phyloP scores from a whole-genome alignment of 2,113 vertebrate species.

The Silurus glanis region DNA sequence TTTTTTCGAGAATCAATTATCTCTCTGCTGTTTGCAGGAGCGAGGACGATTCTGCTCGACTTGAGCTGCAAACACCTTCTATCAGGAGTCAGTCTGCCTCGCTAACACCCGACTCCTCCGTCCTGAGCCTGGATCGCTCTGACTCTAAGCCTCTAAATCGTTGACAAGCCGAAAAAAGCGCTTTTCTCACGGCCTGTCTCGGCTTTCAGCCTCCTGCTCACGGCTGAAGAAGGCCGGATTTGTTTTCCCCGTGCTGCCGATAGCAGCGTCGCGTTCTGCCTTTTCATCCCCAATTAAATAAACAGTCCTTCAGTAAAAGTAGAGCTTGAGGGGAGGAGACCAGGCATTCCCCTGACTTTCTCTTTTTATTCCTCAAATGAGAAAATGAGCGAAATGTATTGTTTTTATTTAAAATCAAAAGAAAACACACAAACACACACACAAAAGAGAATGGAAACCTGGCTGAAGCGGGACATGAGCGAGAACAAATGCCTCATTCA shows the following conservation, averaged over 20 bases:
- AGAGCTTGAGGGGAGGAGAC: conserved; percentile 5
- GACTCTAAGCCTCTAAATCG: conserved; percentile 81
- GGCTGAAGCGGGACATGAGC: conserved; percentile 72
- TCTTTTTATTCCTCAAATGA: background rate
- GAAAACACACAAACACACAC: conserved; percentile 61
- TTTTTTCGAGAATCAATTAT: conserved; percentile 81
- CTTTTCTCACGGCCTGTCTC: conserved; percentile 68
- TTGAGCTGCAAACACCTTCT: conserved; percentile 82
- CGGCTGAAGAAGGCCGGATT: conserved; percentile 73
- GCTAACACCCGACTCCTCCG: conserved; percentile 79
- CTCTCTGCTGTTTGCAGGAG: conserved; percentile 73
- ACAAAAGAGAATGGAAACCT: conserved; percentile 70
- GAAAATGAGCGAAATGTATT: conserved; percentile 66
- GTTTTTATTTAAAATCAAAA: conserved; percentile 74
- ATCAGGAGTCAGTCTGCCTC: conserved; percentile 81
- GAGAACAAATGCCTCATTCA: conserved; percentile 81
- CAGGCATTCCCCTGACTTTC: background rate
- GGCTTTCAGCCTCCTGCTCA: conserved; percentile 65
- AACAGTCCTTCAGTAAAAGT: conserved; percentile 59
- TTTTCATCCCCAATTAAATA: conserved; percentile 72
- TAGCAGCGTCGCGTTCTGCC: conserved; percentile 59
- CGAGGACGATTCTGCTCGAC: conserved; percentile 77
- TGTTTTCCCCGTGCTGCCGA: conserved; percentile 63
- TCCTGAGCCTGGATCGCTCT: conserved; percentile 80
- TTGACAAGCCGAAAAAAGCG: conserved; percentile 78